phyloP scores from a whole-genome alignment of 2,888 invertebrate genomes.

The Itoplectis maculator region DNA sequence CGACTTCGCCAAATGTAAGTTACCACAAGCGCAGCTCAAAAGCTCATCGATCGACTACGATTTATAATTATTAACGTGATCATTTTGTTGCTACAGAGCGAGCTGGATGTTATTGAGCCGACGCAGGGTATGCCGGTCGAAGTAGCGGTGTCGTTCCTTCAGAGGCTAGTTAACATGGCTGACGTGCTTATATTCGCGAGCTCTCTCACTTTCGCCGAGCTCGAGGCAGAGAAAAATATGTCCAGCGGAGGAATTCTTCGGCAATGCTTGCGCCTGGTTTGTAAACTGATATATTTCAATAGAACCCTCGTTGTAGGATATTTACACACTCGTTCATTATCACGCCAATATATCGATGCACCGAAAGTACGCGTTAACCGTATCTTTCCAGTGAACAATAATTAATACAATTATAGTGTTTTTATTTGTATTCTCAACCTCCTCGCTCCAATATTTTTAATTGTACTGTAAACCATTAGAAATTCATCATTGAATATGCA shows the following conservation, averaged over 20 bases:
- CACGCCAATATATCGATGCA: conserved; percentile 62
- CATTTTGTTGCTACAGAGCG: conserved; percentile 89
- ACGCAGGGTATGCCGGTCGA: conserved; percentile 99
- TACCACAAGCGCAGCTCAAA: conserved; percentile 12
- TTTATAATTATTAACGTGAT: background rate
- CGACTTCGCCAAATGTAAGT: conserved; percentile 98
- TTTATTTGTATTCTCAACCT: conserved; percentile 21
- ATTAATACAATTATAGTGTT: conserved; percentile 36
- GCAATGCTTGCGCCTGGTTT: conserved; percentile 97
- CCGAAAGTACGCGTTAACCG: conserved; percentile 51
- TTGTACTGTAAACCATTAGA: background rate
- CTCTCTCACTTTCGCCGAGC: conserved; percentile 97
- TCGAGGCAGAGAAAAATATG: conserved; percentile 99
- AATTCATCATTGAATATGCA: conserved; percentile 10
- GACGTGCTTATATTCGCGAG: conserved; percentile 99
- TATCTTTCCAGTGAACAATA: conserved; percentile 34
- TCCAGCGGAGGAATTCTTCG: conserved; percentile 99
- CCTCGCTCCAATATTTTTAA: conserved; percentile 9
- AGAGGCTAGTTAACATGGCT: conserved; percentile 98
- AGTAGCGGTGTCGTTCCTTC: conserved; percentile 99
- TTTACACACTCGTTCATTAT: conserved; percentile 57
- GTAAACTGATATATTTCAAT: conserved; percentile 77
- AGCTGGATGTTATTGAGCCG: conserved; percentile 98
- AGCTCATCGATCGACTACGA: background rate
- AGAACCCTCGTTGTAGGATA: conserved; percentile 36